Evolutionary conservation across 2,888 invertebrate genomes (phyloP), one percentile per base, ranked within the genome.

Genomic region (Orchesella flavescens): DNA sequence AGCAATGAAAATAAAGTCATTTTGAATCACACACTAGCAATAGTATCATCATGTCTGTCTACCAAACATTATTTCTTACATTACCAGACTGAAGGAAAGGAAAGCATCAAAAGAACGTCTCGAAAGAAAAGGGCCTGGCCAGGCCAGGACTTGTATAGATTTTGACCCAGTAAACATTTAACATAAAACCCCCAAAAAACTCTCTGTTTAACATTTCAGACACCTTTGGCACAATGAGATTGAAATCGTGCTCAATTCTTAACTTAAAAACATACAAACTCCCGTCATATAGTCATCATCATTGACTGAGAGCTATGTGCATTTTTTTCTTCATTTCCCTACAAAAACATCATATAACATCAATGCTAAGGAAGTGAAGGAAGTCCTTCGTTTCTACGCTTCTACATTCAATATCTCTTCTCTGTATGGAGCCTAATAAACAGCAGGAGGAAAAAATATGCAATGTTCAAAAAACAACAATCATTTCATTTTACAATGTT

Each of bases 391-490:
- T 23, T 23, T 72, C 1, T 9, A 55, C 24, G 43, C 34, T 34
- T 34, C 34, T 34, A 34, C 34, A 34, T 34, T 34, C 34, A 34
- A 34, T n/a, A n/a, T 34, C 43, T 44, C 43, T 44, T 66, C 69
- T 19, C 72, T 1, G 72, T 72, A 57, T 72, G 72, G 72, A 72
- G 72, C 19, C 72, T 57, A 10, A 23, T 69, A 69, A 69, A 69
- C 69, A 69, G 69, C 69, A 69, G 69, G 69, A 69, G 69, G 49
- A 68, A 46, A 43, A 66, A 66, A 43, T 57, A 57, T 57, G 57
- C 57, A 57, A 57, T 10, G 57, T 19, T 57, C 57, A 57, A 19
- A 34, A 34, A 4, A 15, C 57, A n/a, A 17, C n/a, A 57, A 19
- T 17, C 10, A 3, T 4, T 19, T 3, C 21, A 57, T 19, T 10